Evolutionary conservation across 92 coral and sea anemone species (phyloP), one percentile per base, ranked within the genome.

Genomic region (Meandrina meandrites): DNA sequence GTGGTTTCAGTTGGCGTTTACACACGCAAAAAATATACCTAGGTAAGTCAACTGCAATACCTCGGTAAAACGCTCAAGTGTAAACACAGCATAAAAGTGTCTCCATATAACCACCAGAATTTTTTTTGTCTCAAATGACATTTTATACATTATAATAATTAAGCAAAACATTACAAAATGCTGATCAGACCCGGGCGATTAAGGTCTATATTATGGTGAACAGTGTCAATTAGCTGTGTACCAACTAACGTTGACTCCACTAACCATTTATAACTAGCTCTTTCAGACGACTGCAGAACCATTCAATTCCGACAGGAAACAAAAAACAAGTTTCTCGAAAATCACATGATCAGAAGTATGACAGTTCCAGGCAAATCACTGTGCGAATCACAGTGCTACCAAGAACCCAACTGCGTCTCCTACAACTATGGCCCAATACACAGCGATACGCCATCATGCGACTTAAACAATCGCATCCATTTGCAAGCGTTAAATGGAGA

Each of bases 381-480:
- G 48, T 71, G 86, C 51, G 31, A 48, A 35, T 8, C 54, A 21
- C 56, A 11, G 27, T 83, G 86, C 79, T 83, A 48, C 17, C 37
- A 4, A 37, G 86, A 83, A 50, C 78, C 80, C 24, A 36, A 35
- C 79, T 83, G 87, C 47, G 71, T 83, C 51, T 83, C 87, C 31
- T 51, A 51, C 71, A 83, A 83, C 70, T 83, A 83, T n/a, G 80
- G 87, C 13, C 72, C 70, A 32, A 34, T 7, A 21, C 19, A 14
- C 24, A 71, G 27, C 19, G 79, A 72, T 27, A 19, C 15, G 35
- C 57, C 35, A 7, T 12, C 27, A 21, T 81, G 85, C 19, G 77
- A 68, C 32, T 68, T 81, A 30, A 81, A 34, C 48, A 58, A 72
- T 27, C 51, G 54, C 34, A 51, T 16, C 14, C 86, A 71, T 58